Base-by-base conservation (phyloP, 2,888 invertebrate genomes). In the Nowickia ferox region DNA sequence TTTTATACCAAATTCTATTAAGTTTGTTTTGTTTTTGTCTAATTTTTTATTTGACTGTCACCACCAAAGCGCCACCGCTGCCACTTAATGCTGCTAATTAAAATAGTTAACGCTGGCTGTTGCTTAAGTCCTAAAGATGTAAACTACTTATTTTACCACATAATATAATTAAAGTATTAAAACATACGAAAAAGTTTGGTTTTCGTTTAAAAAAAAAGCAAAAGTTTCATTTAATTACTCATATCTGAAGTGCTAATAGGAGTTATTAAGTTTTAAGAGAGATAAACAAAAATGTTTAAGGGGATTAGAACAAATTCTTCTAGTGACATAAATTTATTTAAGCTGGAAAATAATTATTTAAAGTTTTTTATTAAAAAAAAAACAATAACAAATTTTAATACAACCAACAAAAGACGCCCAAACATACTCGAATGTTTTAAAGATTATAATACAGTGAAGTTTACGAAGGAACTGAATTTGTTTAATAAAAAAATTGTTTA, bases 71-170 rank as follows among this genome's bases (percentile, higher is more conserved):
- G 44, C 63, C 22, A 63, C 9, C 22, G 1, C 10, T 22, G 59
- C 51, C 44, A 59, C 30, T 81, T 69, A 46, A 46, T 72, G 53
- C 30, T 57, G 48, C 65, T 76, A 72, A 77, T 83, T 83, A 72
- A 66, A 83, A 66, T 83, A 77, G 17, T 71, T 77, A 51, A 69
- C 77, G 48, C 48, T 57, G 51, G 51, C 65, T 72, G 65, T 42
- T 72, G 57, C 22, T 57, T 65, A 48, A 81, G 42, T 71, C n/a
- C 53, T 42, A 2, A 57, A 40, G 42, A 82, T 42, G 76, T 82
- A 76, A n/a, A n/a, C n/a, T 76, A 55, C 19, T 30, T 30, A 30
- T 83, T 53, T 63, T 53, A 53, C 30, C 38, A 51, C 22, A 13
- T 10, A 17, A 17, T 30, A 53, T 53, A 71, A 71, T 68, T 71